phyloP scores from a whole-genome alignment of 23 tunicate genomes.

The Styela clava region DNA sequence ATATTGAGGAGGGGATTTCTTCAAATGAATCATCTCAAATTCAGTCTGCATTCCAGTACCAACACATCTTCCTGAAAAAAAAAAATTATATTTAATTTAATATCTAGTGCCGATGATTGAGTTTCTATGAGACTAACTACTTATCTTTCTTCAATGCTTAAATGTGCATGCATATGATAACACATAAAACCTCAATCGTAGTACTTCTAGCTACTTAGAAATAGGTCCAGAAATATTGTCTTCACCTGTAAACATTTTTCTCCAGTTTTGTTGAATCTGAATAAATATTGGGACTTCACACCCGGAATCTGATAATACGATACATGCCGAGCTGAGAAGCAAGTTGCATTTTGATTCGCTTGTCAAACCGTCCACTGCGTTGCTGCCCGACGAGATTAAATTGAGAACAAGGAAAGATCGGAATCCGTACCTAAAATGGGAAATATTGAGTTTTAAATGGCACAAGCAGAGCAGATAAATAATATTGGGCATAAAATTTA shows the following conservation, averaged over 20 bases:
- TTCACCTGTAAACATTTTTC: constrained; percentile 74
- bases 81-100: background rate
- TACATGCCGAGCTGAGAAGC: constrained; percentile 56
- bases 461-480: no score
- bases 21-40: constrained; percentile 85
- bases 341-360: constrained; percentile 76
- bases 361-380: constrained; percentile 20
- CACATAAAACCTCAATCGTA: background rate
- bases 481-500: no score
- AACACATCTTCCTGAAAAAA: constrained; percentile 43
- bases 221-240: background rate
- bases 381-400: constrained; percentile 12
- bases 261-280: constrained; percentile 83
- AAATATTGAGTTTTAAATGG: background rate
- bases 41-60: constrained; percentile 71
- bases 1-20: constrained; percentile 69
- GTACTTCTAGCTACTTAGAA: background rate
- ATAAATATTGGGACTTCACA: constrained; percentile 94
- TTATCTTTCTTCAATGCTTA: no score
- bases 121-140: no score
- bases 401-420: constrained; percentile 67
- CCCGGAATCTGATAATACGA: constrained; percentile 65
- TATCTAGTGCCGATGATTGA: background rate
- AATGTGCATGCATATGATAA: background rate
- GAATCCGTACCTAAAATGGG: constrained; percentile 67